These are phyloP conservation scores for Piezodorus guildinii DNA, from an alignment of 1,140 invertebrate genomes.

Conservation along the genomic window DNA sequence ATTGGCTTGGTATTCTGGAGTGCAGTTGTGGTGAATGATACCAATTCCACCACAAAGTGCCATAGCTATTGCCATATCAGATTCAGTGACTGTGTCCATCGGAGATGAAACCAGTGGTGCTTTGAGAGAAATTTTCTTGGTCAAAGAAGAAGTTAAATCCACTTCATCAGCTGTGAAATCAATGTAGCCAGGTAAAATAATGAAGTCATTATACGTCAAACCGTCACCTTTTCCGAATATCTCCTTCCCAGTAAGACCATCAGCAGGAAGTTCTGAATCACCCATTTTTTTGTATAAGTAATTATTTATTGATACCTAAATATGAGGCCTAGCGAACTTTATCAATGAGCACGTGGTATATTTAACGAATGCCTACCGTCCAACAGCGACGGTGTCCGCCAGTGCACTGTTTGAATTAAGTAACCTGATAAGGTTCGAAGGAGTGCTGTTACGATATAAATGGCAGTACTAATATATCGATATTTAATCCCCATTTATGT, in stretches of 20 bases:
- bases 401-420: too few species aligned
- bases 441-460: too few species aligned
- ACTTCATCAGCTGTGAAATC: conserved; percentile 90
- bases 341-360: too few species aligned
- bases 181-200: conserved; percentile 94
- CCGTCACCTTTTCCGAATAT: conserved; percentile 79
- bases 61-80: conserved; percentile 99
- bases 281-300: background rate
- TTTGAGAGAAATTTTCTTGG: conserved; percentile 80
- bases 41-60: conserved; percentile 52
- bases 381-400: too few species aligned
- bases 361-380: too few species aligned
- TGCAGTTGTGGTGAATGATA: conserved; percentile 98
- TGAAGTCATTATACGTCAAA: conserved; percentile 90
- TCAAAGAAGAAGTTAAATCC: conserved; percentile 76
- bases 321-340: too few species aligned
- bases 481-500: too few species aligned
- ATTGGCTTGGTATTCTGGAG: conserved; percentile 85
- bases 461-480: too few species aligned
- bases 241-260: conserved; percentile 60
- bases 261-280: conserved; percentile 40
- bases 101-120: conserved; percentile 94
- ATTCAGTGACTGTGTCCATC: conserved; percentile 99
- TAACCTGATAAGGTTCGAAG: too few species aligned
- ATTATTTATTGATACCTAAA: too few species aligned